Conservation (phyloP, 2,113 vertebrate species). For the Macroglossus sobrinus region DNA sequence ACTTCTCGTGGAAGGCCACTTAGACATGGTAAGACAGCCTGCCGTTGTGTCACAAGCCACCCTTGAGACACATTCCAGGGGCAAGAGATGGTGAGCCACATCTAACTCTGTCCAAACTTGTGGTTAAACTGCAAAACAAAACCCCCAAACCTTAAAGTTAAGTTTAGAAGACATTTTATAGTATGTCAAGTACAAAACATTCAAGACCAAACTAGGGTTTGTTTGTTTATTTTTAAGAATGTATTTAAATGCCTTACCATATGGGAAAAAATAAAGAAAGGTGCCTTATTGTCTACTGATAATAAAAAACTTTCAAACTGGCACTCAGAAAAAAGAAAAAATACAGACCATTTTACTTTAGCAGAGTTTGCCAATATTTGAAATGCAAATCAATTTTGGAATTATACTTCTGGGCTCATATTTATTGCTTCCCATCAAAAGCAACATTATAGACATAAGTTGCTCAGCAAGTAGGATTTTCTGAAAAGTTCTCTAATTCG, state of each 20-base stretch:
- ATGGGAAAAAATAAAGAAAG: not conserved
- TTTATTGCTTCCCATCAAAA: slow-evolving; percentile 9
- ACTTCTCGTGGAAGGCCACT: not conserved
- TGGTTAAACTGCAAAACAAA: not conserved
- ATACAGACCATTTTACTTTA: not conserved
- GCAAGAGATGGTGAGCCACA: not conserved
- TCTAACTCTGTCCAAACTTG: not conserved
- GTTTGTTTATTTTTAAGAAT: not conserved
- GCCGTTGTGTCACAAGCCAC: not conserved
- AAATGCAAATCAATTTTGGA: not conserved
- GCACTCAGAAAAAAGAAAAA: not conserved
- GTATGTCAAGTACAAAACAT: not conserved
- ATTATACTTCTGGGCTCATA: not conserved
- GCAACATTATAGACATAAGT: not conserved
- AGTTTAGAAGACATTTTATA: not conserved
- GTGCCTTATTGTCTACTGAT: not conserved
- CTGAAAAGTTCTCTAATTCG: not conserved
- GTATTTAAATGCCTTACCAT: not conserved
- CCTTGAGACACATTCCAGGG: not conserved
- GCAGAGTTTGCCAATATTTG: not conserved
- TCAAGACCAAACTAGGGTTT: not conserved
- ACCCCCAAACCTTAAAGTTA: not conserved
- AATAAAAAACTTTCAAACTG: not conserved
- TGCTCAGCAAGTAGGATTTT: not conserved
- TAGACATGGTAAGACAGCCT: not conserved